phyloP scores from a whole-genome alignment of 2,797 vertebrate genomes.

The Sciaenops ocellatus region DNA sequence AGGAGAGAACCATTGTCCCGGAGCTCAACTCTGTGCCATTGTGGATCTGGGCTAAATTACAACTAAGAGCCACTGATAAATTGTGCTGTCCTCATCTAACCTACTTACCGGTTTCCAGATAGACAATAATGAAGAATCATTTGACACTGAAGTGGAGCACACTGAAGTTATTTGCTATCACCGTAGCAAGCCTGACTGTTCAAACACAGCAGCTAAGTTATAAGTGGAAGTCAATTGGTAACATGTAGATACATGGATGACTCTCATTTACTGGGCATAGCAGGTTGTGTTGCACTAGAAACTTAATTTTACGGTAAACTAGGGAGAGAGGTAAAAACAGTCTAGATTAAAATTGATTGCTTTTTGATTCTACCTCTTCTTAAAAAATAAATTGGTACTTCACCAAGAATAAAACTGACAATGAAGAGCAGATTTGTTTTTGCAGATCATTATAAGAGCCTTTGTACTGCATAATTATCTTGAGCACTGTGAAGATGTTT shows the following conservation, averaged over 20 bases:
- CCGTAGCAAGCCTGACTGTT: constrained; percentile 42
- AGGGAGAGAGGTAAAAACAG: constrained; percentile 15
- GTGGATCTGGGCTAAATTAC: constrained; percentile 78
- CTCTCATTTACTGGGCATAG: constrained; percentile 45
- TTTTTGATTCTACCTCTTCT: constrained; percentile 13
- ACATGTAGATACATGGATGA: constrained; percentile 34
- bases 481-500: constrained; percentile 44
- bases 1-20: constrained; percentile 68
- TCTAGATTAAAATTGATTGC: constrained; percentile 31
- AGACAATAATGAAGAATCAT: constrained; percentile 84
- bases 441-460: constrained; percentile 24
- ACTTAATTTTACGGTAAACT: constrained; percentile 29
- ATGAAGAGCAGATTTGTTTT: constrained; percentile 39
- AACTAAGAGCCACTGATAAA: constrained; percentile 80
- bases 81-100: constrained; percentile 78
- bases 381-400: constrained; percentile 33
- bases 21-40: constrained; percentile 70
- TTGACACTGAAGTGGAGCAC: constrained; percentile 67
- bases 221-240: constrained; percentile 47
- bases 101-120: constrained; percentile 77
- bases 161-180: constrained; percentile 71
- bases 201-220: constrained; percentile 32
- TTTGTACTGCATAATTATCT: constrained; percentile 49
- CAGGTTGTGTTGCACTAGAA: constrained; percentile 32
- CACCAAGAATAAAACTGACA: constrained; percentile 33